phyloP scores from a whole-genome alignment of 1,140 invertebrate genomes.

The Dryas iulia region DNA sequence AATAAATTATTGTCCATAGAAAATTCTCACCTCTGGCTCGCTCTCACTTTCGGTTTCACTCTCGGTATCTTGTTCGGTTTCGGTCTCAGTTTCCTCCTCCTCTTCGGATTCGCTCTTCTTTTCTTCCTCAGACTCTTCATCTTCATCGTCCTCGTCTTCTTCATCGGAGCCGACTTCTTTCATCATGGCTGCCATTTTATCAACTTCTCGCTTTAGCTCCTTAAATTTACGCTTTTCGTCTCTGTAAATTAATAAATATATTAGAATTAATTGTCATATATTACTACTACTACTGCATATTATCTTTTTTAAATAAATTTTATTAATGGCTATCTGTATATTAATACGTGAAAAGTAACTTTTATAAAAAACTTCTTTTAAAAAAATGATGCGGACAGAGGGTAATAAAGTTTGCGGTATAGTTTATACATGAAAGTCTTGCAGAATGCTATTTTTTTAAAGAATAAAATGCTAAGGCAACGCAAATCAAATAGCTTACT shows the following conservation, averaged over 20 bases:
- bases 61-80: constrained; percentile 81
- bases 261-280: background rate
- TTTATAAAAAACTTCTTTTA: too few relatives aligned
- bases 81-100: constrained; percentile 83
- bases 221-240: constrained; percentile 89
- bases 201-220: constrained; percentile 90
- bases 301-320: too few relatives aligned
- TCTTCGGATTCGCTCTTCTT: constrained; percentile 82
- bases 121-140: constrained; percentile 83
- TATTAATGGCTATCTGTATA: too few relatives aligned
- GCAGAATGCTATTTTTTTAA: too few relatives aligned
- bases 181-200: constrained; percentile 93
- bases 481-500: too few relatives aligned
- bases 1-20: too few relatives aligned
- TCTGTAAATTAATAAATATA: constrained; percentile 49
- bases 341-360: too few relatives aligned
- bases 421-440: too few relatives aligned
- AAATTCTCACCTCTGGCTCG: constrained; percentile 80
- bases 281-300: too few relatives aligned
- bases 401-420: too few relatives aligned
- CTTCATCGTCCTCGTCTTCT: constrained; percentile 84
- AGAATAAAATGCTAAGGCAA: too few relatives aligned
- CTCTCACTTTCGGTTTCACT: constrained; percentile 84
- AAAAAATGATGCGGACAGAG: too few relatives aligned
- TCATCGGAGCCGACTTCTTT: constrained; percentile 89